Evolutionary conservation across 2,888 invertebrate genomes (phyloP).

Genomic region (Escarpia spicata): DNA sequence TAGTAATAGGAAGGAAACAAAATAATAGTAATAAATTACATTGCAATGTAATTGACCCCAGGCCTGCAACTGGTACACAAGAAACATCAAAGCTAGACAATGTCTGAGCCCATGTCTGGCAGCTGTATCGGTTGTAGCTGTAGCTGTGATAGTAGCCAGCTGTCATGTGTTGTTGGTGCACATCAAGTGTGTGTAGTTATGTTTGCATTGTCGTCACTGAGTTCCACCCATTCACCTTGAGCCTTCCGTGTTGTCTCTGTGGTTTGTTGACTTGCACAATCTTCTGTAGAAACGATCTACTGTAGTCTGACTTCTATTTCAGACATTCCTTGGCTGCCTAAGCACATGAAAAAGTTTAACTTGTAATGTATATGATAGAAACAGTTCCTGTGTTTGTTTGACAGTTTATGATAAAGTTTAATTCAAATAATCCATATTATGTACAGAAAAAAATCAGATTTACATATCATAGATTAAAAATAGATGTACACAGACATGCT

Average conservation of each 20-base stretch:
- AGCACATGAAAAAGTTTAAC: neutral
- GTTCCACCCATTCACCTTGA: neutral
- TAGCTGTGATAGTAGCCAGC: neutral
- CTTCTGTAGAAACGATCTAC: neutral
- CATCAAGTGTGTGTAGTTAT: neutral
- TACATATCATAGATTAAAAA: too few relatives aligned
- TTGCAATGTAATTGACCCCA: too few relatives aligned
- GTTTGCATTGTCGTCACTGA: neutral
- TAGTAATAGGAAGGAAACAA: too few relatives aligned
- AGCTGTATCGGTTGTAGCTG: neutral
- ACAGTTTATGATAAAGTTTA: neutral
- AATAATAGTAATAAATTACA: too few relatives aligned
- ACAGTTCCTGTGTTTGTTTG: neutral
- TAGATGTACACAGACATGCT: too few relatives aligned
- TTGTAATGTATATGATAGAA: neutral
- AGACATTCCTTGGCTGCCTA: neutral
- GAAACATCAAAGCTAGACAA: too few relatives aligned
- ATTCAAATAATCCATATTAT: too few relatives aligned
- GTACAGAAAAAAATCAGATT: too few relatives aligned
- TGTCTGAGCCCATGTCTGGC: constrained; percentile 3
- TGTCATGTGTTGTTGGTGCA: neutral
- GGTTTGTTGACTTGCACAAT: neutral
- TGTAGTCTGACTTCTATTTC: neutral
- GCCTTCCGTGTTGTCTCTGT: neutral
- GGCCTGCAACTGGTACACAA: too few relatives aligned